Conservation (phyloP, 2,113 vertebrate genomes). For the Nerophis ophidion region DNA sequence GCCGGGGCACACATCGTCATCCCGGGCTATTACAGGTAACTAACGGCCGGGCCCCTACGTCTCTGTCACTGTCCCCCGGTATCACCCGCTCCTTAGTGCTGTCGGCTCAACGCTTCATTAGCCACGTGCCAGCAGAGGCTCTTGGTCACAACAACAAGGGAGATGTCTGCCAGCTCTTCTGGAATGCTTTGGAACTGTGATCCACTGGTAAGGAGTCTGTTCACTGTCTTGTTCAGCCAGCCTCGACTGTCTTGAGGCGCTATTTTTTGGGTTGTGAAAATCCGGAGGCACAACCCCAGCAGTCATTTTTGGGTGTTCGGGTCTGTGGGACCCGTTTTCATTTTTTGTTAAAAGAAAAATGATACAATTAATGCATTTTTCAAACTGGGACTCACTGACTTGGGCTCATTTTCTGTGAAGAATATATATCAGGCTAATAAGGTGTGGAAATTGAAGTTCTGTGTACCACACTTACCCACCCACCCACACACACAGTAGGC, state of each 20-base stretch:
- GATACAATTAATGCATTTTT: too few species aligned
- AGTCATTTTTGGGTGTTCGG: too few species aligned
- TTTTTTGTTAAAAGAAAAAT: too few species aligned
- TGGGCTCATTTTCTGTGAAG: too few species aligned
- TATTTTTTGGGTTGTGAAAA: too few species aligned
- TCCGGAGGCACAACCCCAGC: too few species aligned
- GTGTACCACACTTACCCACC: too few species aligned
- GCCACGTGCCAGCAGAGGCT: conserved; percentile 32
- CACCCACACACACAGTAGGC: too few species aligned
- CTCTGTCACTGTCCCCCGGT: conserved; percentile 62
- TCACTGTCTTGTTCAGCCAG: neutral
- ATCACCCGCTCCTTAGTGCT: conserved; percentile 60
- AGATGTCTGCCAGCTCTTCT: conserved; percentile 33
- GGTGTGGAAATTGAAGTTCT: too few species aligned
- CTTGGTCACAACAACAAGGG: conserved; percentile 41
- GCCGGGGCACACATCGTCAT: conserved; percentile 88
- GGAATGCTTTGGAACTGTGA: conserved; percentile 15
- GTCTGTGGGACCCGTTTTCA: too few species aligned
- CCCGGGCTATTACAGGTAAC: conserved; percentile 88
- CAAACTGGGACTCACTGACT: too few species aligned
- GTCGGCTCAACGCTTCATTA: conserved; percentile 63
- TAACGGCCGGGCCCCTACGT: conserved; percentile 50
- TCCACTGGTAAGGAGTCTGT: conserved; percentile 14
- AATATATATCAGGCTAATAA: too few species aligned
- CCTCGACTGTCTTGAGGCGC: neutral